These are phyloP conservation scores for Sebastes miniatus DNA, from an alignment of 2,797 vertebrate species.

Conservation along the genomic window DNA sequence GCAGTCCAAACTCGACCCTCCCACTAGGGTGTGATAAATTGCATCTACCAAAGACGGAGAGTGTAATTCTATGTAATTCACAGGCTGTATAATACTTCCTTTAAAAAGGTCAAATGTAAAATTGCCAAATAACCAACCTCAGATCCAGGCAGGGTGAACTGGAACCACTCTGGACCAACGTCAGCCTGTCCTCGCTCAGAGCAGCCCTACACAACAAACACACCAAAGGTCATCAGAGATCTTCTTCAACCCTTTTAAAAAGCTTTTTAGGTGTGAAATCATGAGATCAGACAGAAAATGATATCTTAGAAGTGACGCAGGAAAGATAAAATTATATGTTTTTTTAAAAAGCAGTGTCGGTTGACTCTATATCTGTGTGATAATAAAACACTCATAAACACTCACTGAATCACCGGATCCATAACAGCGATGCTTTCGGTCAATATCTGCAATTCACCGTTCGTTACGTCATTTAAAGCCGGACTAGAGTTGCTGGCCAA, in stretches of 20 bases:
- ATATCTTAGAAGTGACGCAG: not conserved
- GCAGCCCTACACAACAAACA: conserved; percentile 78
- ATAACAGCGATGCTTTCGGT: conserved; percentile 91
- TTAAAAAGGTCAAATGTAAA: not conserved
- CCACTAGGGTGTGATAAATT: not conserved
- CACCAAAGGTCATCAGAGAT: not conserved
- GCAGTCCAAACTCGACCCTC: not conserved
- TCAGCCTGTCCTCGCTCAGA: conserved; percentile 86
- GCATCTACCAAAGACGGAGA: not conserved
- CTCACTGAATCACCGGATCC: conserved; percentile 93
- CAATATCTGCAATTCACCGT: conserved; percentile 92
- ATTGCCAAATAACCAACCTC: conserved; percentile 80
- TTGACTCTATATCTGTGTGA: not conserved
- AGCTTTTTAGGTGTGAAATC: not conserved
- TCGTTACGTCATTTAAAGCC: conserved; percentile 96
- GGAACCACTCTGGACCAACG: conserved; percentile 92
- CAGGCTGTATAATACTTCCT: not conserved
- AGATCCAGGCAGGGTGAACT: conserved; percentile 97
- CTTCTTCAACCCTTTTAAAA: not conserved
- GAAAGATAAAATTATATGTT: not conserved
- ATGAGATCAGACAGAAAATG: not conserved
- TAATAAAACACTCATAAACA: conserved; percentile 79
- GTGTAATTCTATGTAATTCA: not conserved
- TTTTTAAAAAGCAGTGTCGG: not conserved
- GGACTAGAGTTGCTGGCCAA: conserved; percentile 97